phyloP scores from a whole-genome alignment of 2,888 invertebrate genomes.

The Osmoderma eremita region DNA sequence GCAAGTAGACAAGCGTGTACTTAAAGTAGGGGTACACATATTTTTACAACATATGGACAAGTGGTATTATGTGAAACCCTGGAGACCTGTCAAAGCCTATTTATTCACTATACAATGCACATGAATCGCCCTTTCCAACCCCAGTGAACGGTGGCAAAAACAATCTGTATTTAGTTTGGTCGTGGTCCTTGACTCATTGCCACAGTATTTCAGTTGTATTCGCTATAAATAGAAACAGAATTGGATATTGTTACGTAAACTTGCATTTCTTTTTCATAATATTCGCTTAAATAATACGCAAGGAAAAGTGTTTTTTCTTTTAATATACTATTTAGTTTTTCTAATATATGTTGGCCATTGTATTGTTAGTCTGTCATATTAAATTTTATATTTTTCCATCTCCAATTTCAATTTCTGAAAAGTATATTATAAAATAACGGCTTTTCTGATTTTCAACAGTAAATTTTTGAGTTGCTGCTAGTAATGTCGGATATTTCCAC shows the following conservation, averaged over 20 bases:
- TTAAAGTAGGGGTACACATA: conserved; percentile 47
- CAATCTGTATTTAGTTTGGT: conserved; percentile 49
- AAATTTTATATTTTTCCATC: too few species aligned
- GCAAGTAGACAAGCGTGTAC: conserved; percentile 38
- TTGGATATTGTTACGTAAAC: not conserved
- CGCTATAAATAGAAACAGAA: conserved; percentile 3
- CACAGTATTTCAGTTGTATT: conserved; percentile 25
- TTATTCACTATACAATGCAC: conserved; percentile 59
- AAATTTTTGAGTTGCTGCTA: too few species aligned
- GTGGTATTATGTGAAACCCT: conserved; percentile 64
- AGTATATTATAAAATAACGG: too few species aligned
- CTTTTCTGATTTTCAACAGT: too few species aligned
- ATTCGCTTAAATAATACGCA: too few species aligned
- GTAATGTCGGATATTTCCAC: too few species aligned
- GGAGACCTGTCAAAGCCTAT: conserved; percentile 63
- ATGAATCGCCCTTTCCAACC: conserved; percentile 53
- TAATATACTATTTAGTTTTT: too few species aligned
- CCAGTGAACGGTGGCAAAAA: conserved; percentile 49
- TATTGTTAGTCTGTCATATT: too few species aligned
- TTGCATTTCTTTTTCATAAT: too few species aligned
- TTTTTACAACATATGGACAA: conserved; percentile 62
- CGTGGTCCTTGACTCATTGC: conserved; percentile 47
- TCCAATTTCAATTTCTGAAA: too few species aligned
- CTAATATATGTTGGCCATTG: too few species aligned
- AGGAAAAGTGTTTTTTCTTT: too few species aligned